Evolutionary conservation across 2,888 invertebrate genomes (phyloP), one percentile per base, ranked within the genome.

Genomic region (Drosophila fungiperda): DNA sequence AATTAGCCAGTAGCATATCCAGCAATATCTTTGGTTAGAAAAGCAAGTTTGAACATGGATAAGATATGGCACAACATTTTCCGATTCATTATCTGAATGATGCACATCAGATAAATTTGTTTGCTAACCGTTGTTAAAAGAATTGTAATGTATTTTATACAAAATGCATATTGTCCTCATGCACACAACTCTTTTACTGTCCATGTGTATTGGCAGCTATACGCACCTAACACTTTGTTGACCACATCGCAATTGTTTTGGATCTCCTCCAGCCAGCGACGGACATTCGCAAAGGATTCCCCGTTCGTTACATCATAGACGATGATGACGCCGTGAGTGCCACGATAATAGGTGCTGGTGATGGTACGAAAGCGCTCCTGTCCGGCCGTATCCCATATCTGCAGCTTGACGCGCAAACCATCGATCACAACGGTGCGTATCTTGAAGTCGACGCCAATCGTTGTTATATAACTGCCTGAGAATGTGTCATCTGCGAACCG

Each of bases 221-320:
- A 74, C 85, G 94, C 93, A 97, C 98, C 98, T 95, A 99, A 95
- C 93, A 99, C 98, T 95, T 98, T 97, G 94, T 98, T 98, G 83
- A 99, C 99, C 91, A 98, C 97, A 95, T 99, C 99, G 96, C 99
- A 99, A 94, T 99, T 99, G 93, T 99, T 98, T 93, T 99, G 99
- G 83, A 99, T 99, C 94, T 99, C 99, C 93, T 99, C 98, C 63
- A 99, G 94, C 99, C 99, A 99, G 92, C 99, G 95, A 93, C 99
- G 99, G 3, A 99, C 99, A 94, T 99, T 99, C 74, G 99, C 99
- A 94, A 99, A 99, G 59, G 99, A 98, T 93, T 99, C 99, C 49
- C 99, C 99, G 93, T 97, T 99, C 76, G 98, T 98, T 60, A 99
- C 99, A 95, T 99, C 99, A 94, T 99, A 99, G 17, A 99, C 99